Evolutionary conservation across 2,797 vertebrate species (phyloP).

Genomic region (Anguilla obscura): DNA sequence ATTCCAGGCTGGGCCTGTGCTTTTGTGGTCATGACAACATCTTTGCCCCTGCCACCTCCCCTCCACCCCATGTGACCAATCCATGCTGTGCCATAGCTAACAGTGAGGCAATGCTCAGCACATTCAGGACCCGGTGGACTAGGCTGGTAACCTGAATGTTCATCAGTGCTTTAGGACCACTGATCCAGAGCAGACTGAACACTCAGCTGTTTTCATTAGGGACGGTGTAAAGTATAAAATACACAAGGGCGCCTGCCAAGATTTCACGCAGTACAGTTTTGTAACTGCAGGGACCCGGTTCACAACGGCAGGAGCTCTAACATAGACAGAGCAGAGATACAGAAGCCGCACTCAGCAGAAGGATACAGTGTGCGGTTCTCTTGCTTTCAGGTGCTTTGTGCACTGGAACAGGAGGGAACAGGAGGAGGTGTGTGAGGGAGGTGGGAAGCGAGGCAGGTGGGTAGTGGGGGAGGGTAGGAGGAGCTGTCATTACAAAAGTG

Average conservation of each 20-base stretch:
- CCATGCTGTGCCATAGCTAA: not conserved
- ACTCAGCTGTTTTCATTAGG: not conserved
- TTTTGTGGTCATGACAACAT: not conserved
- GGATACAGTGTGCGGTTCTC: not conserved
- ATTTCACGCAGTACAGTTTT: not conserved
- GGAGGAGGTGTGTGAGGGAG: not conserved
- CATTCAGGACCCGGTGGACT: not conserved
- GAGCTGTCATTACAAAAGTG: not conserved
- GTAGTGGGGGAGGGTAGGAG: not conserved
- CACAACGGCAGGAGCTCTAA: not conserved
- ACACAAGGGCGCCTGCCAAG: not conserved
- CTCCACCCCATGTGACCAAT: not conserved
- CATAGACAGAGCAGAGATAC: not conserved
- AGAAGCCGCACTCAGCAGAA: not conserved
- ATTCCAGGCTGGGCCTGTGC: not conserved
- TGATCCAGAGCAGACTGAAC: not conserved
- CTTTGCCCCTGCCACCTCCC: not conserved
- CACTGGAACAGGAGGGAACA: not conserved
- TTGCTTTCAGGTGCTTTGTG: not conserved
- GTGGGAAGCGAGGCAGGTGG: not conserved
- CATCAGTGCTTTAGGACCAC: not conserved
- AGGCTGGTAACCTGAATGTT: not conserved
- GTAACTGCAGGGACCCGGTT: not conserved
- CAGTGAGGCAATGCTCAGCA: not conserved
- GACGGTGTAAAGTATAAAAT: not conserved